These are phyloP conservation scores for Pelobates cultripes DNA, from an alignment of 2,797 vertebrate genomes.

Conservation along the genomic window DNA sequence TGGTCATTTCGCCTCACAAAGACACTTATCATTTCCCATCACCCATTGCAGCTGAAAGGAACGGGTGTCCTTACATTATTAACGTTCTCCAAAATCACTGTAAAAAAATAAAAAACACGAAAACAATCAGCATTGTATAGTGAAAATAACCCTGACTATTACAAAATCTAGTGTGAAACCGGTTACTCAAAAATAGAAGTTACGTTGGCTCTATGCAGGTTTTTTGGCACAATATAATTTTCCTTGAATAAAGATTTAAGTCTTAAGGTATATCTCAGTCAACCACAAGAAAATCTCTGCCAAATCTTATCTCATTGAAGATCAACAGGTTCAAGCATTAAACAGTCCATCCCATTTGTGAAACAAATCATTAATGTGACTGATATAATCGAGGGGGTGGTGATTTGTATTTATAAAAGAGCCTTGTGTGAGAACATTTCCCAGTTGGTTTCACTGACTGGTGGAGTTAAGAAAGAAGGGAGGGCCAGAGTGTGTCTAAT, in stretches of 20 bases:
- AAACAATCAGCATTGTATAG: too few relatives aligned
- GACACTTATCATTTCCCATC: too few relatives aligned
- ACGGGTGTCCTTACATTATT: too few relatives aligned
- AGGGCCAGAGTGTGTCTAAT: not conserved
- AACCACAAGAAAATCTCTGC: not conserved
- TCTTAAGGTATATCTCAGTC: not conserved
- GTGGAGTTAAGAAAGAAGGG: slow-evolving; percentile 20
- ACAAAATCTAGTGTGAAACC: too few relatives aligned
- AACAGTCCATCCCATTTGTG: slow-evolving; percentile 33
- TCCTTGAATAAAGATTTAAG: not conserved
- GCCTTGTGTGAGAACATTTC: slow-evolving; percentile 4
- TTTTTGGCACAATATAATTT: not conserved
- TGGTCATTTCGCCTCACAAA: too few relatives aligned
- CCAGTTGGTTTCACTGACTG: not conserved
- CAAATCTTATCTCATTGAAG: slow-evolving; percentile 12
- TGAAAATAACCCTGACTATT: too few relatives aligned
- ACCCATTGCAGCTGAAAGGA: too few relatives aligned
- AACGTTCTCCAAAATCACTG: too few relatives aligned
- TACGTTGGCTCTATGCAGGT: too few relatives aligned
- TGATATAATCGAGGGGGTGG: slow-evolving; percentile 32
- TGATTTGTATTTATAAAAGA: slow-evolving; percentile 29
- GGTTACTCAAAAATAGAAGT: too few relatives aligned
- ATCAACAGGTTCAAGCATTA: slow-evolving; percentile 34
- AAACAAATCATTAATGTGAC: slow-evolving; percentile 30
- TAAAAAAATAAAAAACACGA: too few relatives aligned